Evolutionary conservation across 2,888 invertebrate genomes (phyloP), one percentile per base, ranked within the genome.

Genomic region (Yponomeuta evonymella): DNA sequence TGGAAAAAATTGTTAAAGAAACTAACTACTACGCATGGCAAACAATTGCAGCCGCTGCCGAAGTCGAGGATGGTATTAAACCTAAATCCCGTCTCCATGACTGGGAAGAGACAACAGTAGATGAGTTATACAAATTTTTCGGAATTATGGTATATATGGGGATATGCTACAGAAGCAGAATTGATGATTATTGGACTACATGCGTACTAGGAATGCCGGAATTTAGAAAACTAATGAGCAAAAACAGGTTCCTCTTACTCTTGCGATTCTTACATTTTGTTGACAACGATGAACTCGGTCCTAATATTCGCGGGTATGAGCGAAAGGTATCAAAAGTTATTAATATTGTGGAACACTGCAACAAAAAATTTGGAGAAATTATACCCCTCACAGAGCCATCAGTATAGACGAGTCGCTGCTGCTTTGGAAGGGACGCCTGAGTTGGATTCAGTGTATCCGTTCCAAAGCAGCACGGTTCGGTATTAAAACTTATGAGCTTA

Each of bases 371-470:
- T 71, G 11, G 36, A 58, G 68, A 64, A n/a, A 12, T 72, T 74
- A 74, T 63, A 71, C 67, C n/a, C 71, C 71, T 48, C 11, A 69
- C 36, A 73, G 70, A 71, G 69, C 68, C 65, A 30, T 76, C 10
- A 72, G 70, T 43, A 71, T 77, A 23, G 75, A 77, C 70, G 75
- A 77, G 69, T 74, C 74, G 65, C 62, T 75, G 71, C 72, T 75
- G 33, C 71, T 75, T 23, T 76, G 74, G 75, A 76, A 77, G 33
- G 75, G 75, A 9, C 70, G 65, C 0, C 69, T 75, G n/a, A 73
- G 72, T 29, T 75, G 74, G 73, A 70, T 74, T 0, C 75, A 77
- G 64, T 74, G 73, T 67, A 76, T 76, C 58, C 72, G 70, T 11
- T 67, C 74, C 15, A 76, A 76, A 68, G 75, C 75, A 66, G 75